Evolutionary conservation across 2,113 vertebrate species (phyloP), one percentile per base, ranked within the genome.

Genomic region (Poicephalus gulielmi): DNA sequence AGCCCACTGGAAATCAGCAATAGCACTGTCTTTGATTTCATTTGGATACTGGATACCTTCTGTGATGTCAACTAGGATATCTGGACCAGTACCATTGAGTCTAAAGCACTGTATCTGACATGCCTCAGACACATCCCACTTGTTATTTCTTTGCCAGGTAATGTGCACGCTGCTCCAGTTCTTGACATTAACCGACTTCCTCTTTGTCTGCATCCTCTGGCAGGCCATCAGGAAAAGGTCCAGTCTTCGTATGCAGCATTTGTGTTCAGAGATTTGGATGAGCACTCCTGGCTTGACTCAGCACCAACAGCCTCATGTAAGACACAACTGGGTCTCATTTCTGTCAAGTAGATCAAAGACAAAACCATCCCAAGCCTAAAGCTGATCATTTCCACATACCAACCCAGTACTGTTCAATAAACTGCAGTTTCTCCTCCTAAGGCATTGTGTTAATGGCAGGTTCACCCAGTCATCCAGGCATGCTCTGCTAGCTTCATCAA

Each of bases 131-230:
- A 97, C 91, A 15, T 97, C 96, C 95, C 97, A 97, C 35, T 97
- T 62, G 2, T 97, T 97, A 97, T 67, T 98, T 97, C 92, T 98
- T 97, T n/a, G 96, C 87, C 79, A 97, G 90, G 62, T 97, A 98
- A n/a, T 66, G 64, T 7, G 91, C 95, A 10, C 79, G 84, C 47
- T 71, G 92, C 74, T 98, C 97, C 41, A 98, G 27, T 83, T 98
- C 98, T 94, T 98, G 98, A 9, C 88, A 95, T 69, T 88, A 3
- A 11, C 84, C 19, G 15, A 98, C 97, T 0, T 98, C 98, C 28
- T 98, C 98, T 96, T 98, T 98, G 63, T 98, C 98, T 12, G 98
- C 94, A 31, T 98, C 98, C 66, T 98, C 98, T 13, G 98, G 95
- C 94, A 98, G 96, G 30, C 98, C 98, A 91, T 96, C 97, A 23